A percentile compares a stretch with the other conserved stretches of the same genome.
Conservation (phyloP, 2,797 vertebrate genomes). For the Pteropus rufus region DNA sequence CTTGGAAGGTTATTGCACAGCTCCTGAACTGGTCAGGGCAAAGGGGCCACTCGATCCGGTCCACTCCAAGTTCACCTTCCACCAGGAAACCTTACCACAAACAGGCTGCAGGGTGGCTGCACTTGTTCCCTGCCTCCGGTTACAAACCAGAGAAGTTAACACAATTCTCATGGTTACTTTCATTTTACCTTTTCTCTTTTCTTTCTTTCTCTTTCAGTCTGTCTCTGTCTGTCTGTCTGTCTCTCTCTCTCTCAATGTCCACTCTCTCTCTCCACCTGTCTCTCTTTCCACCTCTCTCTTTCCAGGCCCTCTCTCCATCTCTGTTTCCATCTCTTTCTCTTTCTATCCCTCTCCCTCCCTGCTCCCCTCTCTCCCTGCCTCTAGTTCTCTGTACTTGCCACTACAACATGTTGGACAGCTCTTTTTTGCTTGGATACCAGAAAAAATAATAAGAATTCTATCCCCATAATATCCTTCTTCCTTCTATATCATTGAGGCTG, state of each 20-base stretch:
- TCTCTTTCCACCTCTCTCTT: background rate
- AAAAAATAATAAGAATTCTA: background rate
- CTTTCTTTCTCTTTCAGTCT: background rate
- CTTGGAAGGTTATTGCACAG: slow-evolving; percentile 73
- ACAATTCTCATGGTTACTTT: background rate
- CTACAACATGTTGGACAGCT: background rate
- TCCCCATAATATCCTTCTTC: background rate
- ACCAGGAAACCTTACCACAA: background rate
- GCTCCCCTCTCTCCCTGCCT: background rate
- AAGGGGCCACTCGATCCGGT: background rate
- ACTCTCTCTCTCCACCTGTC: too few species aligned
- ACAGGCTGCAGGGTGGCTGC: background rate
- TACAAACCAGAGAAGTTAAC: background rate
- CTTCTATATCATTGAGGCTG: background rate
- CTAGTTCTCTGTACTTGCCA: background rate
- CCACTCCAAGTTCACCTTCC: background rate
- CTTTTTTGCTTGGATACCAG: background rate
- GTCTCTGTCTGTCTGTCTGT: background rate
- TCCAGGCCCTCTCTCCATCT: too few species aligned
- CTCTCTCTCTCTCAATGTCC: too few species aligned
- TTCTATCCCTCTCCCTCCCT: too few species aligned
- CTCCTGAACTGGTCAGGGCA: background rate
- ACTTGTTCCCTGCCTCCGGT: background rate
- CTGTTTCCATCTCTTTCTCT: too few species aligned
- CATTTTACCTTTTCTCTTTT: background rate